phyloP scores from a whole-genome alignment of 2,888 invertebrate species.

The Tholera decimalis region DNA sequence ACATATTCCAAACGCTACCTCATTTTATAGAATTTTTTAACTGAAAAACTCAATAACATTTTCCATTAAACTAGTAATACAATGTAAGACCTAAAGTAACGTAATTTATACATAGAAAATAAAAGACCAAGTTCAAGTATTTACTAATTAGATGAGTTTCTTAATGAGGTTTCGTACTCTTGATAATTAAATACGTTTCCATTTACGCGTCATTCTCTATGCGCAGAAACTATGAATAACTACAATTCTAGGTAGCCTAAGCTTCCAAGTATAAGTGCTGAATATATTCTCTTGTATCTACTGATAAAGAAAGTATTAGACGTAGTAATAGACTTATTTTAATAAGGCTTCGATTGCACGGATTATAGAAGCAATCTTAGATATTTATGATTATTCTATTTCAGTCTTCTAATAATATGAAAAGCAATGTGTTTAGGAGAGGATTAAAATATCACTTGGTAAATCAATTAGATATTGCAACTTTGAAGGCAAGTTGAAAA shows the following conservation, averaged over 20 bases:
- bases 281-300: neutral
- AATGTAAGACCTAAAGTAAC: neutral
- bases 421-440: neutral
- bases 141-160: neutral
- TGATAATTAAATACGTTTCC: neutral
- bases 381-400: conserved; percentile 5
- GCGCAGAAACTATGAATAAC: conserved; percentile 1
- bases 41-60: neutral
- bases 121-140: too few relatives aligned
- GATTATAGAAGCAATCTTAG: neutral
- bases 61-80: neutral
- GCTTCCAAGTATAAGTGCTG: conserved; percentile 17
- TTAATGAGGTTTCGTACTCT: neutral
- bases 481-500: too few relatives aligned
- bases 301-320: conserved; percentile 2
- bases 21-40: neutral
- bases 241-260: conserved; percentile 1
- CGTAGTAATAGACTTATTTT: conserved; percentile 10
- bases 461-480: too few relatives aligned
- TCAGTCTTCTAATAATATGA: neutral
- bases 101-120: too few relatives aligned
- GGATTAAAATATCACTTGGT: too few relatives aligned
- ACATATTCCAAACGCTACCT: neutral
- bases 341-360: conserved; percentile 15
- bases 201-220: conserved; percentile 22